Evolutionary conservation across 37 sponge, comb jelly and placozoan genomes (phyloP).

Genomic region (Beroe forskalii): DNA sequence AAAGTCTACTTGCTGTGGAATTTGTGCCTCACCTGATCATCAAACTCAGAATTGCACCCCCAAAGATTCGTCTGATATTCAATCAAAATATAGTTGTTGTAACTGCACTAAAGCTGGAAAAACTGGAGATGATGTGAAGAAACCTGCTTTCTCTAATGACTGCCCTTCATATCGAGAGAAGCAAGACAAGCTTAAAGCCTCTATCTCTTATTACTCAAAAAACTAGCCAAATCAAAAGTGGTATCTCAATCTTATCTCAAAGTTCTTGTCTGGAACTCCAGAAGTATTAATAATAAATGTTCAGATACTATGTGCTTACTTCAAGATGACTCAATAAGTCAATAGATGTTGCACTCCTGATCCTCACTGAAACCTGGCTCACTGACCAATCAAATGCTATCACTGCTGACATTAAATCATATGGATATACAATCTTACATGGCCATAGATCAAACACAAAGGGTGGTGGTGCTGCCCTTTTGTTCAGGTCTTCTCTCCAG

Average conservation of each 20-base stretch:
- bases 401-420: conserved; percentile 10
- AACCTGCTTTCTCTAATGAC: not conserved
- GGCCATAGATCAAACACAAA: not conserved
- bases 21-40: too few relatives aligned
- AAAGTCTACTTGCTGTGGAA: not conserved
- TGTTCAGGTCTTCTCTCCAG: not conserved
- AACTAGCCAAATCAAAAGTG: not conserved
- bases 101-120: not conserved
- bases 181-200: not conserved
- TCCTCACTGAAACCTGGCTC: too few relatives aligned
- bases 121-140: not conserved
- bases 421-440: not conserved
- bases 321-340: too few relatives aligned
- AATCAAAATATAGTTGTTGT: not conserved
- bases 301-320: not conserved
- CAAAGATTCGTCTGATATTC: not conserved
- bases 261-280: not conserved
- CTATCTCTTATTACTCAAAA: not conserved
- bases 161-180: not conserved
- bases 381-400: not conserved
- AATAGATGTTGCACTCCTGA: too few relatives aligned
- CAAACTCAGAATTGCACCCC: not conserved
- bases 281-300: not conserved
- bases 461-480: not conserved
- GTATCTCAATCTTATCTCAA: not conserved